Evolutionary conservation across 2,888 invertebrate genomes (phyloP).

Genomic region (Agrochola macilenta): DNA sequence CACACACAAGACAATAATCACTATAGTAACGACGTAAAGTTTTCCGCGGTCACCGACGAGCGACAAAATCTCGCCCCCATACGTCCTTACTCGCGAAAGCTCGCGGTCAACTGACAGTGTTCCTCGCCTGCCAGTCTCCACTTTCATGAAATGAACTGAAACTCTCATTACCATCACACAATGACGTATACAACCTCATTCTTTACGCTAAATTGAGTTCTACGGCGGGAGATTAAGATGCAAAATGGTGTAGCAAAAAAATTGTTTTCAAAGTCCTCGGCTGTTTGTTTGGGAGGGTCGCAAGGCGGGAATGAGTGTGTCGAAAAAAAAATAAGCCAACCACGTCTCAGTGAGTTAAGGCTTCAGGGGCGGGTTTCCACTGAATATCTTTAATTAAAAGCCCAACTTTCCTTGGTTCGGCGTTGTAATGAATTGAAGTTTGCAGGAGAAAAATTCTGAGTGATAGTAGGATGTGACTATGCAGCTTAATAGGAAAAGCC

Average conservation of each 20-base stretch:
- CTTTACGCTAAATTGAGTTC: slow-evolving; percentile 49
- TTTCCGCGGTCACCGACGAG: slow-evolving; percentile 75
- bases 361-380: slow-evolving; percentile 88
- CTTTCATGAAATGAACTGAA: slow-evolving; percentile 90
- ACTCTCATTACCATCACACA: slow-evolving; percentile 70
- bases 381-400: slow-evolving; percentile 90
- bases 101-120: slow-evolving; percentile 88
- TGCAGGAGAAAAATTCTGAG: slow-evolving; percentile 73
- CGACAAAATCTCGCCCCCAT: slow-evolving; percentile 63
- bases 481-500: slow-evolving; percentile 68
- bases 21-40: slow-evolving; percentile 78
- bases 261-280: slow-evolving; percentile 88
- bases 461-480: slow-evolving; percentile 66
- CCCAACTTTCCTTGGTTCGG: slow-evolving; percentile 81
- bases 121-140: slow-evolving; percentile 81
- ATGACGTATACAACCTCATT: slow-evolving; percentile 69
- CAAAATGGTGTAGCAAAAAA: slow-evolving; percentile 61
- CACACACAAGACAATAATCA: slow-evolving; percentile 61
- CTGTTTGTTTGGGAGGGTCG: slow-evolving; percentile 90
- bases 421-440: slow-evolving; percentile 86
- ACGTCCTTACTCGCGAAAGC: slow-evolving; percentile 83
- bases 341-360: slow-evolving; percentile 89
- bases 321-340: slow-evolving; percentile 90
- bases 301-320: slow-evolving; percentile 90
- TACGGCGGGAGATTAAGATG: not conserved